These are phyloP conservation scores for Python bivittatus DNA, from an alignment of 2,113 vertebrate genomes.

Conservation along the genomic window DNA sequence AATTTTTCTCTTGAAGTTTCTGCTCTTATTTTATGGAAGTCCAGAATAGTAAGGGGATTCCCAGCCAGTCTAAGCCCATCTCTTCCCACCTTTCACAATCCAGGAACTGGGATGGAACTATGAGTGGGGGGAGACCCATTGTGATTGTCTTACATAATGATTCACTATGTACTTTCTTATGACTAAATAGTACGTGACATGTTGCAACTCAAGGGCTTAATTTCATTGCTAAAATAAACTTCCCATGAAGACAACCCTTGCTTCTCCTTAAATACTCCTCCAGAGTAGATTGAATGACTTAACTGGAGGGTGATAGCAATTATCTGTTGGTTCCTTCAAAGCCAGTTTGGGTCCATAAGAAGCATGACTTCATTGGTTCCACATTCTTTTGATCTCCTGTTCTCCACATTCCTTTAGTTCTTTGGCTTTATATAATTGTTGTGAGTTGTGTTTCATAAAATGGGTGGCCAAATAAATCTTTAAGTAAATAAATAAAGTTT, in stretches of 20 bases:
- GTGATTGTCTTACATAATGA: constrained; percentile 20
- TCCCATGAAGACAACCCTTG: constrained; percentile 31
- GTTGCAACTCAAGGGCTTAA: constrained; percentile 37
- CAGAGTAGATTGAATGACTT: not conserved
- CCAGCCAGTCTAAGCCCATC: not conserved
- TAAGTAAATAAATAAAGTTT: too few relatives aligned
- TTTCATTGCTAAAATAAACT: constrained; percentile 37
- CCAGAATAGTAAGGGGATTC: not conserved
- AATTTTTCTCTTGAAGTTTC: too few relatives aligned
- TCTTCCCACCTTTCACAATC: not conserved
- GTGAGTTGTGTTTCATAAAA: too few relatives aligned
- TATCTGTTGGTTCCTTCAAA: constrained; percentile 23
- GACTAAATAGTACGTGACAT: constrained; percentile 46
- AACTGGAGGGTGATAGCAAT: constrained; percentile 40
- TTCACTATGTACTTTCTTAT: constrained; percentile 21
- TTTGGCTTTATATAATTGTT: too few relatives aligned
- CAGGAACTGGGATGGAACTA: not conserved
- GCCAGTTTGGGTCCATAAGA: constrained; percentile 1
- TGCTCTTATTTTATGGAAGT: too few relatives aligned
- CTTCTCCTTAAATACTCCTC: not conserved
- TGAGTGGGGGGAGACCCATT: not conserved
- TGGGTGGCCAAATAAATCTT: too few relatives aligned
- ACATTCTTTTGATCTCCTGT: too few relatives aligned
- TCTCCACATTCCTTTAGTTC: too few relatives aligned
- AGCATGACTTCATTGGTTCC: too few relatives aligned